Conservation (phyloP, 2,888 invertebrate species). For the Euzophera pinguis region DNA sequence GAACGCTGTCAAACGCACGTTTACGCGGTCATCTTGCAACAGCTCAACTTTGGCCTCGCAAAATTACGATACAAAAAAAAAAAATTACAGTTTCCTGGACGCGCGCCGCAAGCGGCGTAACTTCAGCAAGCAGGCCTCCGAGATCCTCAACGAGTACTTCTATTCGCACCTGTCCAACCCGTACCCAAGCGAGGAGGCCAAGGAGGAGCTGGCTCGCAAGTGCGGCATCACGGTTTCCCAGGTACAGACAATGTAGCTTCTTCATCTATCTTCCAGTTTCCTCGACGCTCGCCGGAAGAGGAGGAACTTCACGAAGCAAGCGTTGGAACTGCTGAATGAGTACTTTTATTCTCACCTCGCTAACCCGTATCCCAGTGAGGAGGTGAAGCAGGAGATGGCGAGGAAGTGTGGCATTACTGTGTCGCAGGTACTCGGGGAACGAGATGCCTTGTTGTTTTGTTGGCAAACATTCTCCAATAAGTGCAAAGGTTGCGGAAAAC, state of each 20-base stretch:
- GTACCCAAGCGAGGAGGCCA: conserved; percentile 99
- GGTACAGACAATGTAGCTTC: conserved; percentile 72
- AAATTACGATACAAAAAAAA: conserved; percentile 21
- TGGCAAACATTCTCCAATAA: no score
- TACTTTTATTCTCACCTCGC: conserved; percentile 98
- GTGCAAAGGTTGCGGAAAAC: no score
- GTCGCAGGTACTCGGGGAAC: conserved; percentile 83
- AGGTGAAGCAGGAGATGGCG: conserved; percentile 97
- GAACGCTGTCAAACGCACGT: background rate
- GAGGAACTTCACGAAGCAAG: conserved; percentile 97
- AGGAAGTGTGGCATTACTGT: conserved; percentile 97
- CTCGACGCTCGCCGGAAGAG: conserved; percentile 88
- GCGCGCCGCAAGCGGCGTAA: conserved; percentile 96
- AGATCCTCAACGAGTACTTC: conserved; percentile 99
- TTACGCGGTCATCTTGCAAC: conserved; percentile 20
- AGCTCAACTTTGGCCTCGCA: conserved; percentile 54
- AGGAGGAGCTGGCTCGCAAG: conserved; percentile 99
- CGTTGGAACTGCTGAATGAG: conserved; percentile 97
- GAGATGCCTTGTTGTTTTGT: conserved; percentile 5
- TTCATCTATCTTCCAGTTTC: conserved; percentile 56
- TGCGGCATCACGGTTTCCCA: conserved; percentile 99
- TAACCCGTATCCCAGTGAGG: conserved; percentile 98
- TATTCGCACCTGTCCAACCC: conserved; percentile 99
- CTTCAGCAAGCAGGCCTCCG: conserved; percentile 99
- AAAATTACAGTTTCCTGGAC: conserved; percentile 83